Evolutionary conservation across 2,797 vertebrate species (phyloP), one percentile per base, ranked within the genome.

Genomic region (Cygnus olor): DNA sequence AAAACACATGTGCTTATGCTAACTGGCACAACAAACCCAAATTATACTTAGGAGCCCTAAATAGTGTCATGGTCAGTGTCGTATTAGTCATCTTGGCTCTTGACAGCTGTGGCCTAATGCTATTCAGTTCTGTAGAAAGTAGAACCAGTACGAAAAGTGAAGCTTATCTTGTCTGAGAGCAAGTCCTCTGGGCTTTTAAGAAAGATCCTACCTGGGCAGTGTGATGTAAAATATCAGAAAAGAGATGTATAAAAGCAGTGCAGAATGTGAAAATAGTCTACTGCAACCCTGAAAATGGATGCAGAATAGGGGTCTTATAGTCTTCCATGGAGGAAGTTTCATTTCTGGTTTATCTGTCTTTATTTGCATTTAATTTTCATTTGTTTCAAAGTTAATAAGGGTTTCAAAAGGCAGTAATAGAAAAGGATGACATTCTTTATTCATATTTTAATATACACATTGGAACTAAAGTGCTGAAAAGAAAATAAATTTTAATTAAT

Each of bases 161-260:
- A 0, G 16, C 14, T 54, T 0, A 0, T 5, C 10, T 64, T 40
- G n/a, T 36, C 66, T 21, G 72, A 36, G 14, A 76, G 6, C 3
- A 47, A 60, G 20, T 19, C n/a, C 56, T 54, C 10, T 58, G 30
- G 45, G 25, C 19, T 64, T 64, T n/a, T 42, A 30, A 42, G 19
- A 81, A 21, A 64, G 2, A n/a, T 32, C 3, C 2, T 1, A 8
- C 7, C 15, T 7, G 12, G 11, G 5, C 4, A 44, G 2, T 9
- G 3, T 49, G 14, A 53, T 3, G 2, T 6, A 80, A 65, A 56
- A 64, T 34, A 10, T 4, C 45, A 82, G 28, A 24, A 87, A 51
- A 71, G 3, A 2, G 19, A 14, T 14, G 11, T 20, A 4, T 7
- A 54, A n/a, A 78, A 32, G 8, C 21, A 54, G 6, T 6, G 6